Evolutionary conservation across 2,797 vertebrate genomes (phyloP).

Genomic region (Bucorvus abyssinicus): DNA sequence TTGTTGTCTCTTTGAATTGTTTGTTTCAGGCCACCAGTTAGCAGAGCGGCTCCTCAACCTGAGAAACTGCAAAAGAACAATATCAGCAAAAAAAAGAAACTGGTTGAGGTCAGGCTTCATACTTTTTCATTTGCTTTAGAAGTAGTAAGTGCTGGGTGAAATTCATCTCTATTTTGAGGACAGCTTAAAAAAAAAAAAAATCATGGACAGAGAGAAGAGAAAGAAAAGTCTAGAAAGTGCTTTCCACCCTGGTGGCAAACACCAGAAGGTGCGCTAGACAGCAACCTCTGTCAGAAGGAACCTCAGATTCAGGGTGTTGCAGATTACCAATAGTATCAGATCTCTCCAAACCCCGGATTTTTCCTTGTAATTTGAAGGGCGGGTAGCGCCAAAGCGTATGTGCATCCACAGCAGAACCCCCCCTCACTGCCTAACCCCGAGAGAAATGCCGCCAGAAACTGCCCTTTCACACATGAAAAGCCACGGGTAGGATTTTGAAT

Average conservation of each 20-base stretch:
- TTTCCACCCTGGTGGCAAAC: not conserved
- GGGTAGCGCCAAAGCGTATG: not conserved
- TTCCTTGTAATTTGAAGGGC: not conserved
- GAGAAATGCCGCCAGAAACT: not conserved
- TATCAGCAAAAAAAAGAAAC: constrained; percentile 91
- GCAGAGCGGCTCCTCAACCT: constrained; percentile 90
- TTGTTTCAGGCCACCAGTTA: constrained; percentile 88
- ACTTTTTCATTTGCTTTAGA: not conserved
- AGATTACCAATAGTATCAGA: not conserved
- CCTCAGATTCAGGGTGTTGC: not conserved
- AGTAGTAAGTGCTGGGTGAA: not conserved
- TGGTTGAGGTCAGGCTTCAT: constrained; percentile 82
- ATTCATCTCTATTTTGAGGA: not conserved
- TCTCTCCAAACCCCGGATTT: not conserved
- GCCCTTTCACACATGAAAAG: not conserved
- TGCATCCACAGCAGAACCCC: not conserved
- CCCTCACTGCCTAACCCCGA: not conserved
- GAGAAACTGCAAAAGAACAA: constrained; percentile 95
- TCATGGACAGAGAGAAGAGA: not conserved
- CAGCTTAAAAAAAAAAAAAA: not conserved
- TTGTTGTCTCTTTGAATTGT: not conserved
- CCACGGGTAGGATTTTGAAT: rapidly evolving
- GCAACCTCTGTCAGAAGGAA: not conserved
- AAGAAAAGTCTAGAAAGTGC: not conserved
- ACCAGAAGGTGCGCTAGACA: not conserved